Conservation (phyloP, 2,113 vertebrate species). For the Dascyllus trimaculatus region DNA sequence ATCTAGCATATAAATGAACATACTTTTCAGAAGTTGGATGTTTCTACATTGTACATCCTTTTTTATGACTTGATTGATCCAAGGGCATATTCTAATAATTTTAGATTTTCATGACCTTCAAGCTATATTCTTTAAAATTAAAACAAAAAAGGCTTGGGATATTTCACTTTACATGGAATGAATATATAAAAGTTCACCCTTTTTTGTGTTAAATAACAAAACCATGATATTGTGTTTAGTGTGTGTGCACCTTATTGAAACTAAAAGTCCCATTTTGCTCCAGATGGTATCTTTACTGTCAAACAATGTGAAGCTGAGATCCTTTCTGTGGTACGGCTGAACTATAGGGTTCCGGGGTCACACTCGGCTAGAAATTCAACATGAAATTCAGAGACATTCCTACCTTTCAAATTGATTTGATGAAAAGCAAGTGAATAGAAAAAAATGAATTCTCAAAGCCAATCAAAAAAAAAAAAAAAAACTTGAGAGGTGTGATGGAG, state of each 20-base stretch:
- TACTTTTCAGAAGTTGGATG: too few species aligned
- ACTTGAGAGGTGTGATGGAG: constrained; percentile 39
- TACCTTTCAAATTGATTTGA: constrained; percentile 48
- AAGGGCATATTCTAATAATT: too few species aligned
- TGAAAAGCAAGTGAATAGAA: constrained; percentile 46
- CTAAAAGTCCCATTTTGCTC: constrained; percentile 8
- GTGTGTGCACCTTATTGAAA: neutral
- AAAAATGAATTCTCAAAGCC: constrained; percentile 62
- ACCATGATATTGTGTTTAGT: too few species aligned
- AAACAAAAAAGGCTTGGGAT: too few species aligned
- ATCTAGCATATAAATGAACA: too few species aligned
- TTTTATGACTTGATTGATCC: too few species aligned
- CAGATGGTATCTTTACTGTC: constrained; percentile 19
- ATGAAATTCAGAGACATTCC: constrained; percentile 16
- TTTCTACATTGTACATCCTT: too few species aligned
- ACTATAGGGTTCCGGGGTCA: constrained; percentile 10
- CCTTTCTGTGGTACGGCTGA: constrained; percentile 6
- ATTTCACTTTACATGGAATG: too few species aligned
- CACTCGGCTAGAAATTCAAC: constrained; percentile 8
- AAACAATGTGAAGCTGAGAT: constrained; percentile 23
- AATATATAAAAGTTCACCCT: too few species aligned
- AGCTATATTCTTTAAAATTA: too few species aligned
- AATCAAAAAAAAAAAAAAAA: constrained; percentile 45
- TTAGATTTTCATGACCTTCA: too few species aligned
- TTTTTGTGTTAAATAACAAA: too few species aligned